Evolutionary conservation across 2,888 invertebrate genomes (phyloP), one percentile per base, ranked within the genome.

Genomic region (Hydrotaea cyrtoneurina): DNA sequence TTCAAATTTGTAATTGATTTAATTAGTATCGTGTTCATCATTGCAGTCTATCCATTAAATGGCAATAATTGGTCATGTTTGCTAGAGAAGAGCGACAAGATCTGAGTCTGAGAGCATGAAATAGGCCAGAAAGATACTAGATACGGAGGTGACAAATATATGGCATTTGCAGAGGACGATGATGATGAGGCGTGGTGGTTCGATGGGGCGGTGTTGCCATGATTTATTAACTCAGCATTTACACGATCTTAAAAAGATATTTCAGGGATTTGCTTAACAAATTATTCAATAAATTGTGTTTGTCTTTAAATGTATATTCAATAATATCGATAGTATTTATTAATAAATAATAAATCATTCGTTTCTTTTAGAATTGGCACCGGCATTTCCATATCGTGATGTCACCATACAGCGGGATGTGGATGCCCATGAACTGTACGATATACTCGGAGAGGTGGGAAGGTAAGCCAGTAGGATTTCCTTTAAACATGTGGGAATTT

Each of bases 381-480:
- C 97, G 23, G 96, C 96, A 84, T 98, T 98, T 93, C 96, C 97
- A 11, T 95, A 95, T 90, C 94, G 97, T 91, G 96, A 98, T 93
- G 98, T 98, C 86, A 94, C 94, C 87, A 95, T 98, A 88, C 96
- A 96, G 92, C 95, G 96, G 87, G 96, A 95, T 87, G 94, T 95
- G 80, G 97, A 98, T 93, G 97, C 98, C 88, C 96, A 97, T 91
- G 96, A 97, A 89, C 94, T 95, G 89, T 98, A 96, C 91, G 96
- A 97, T 90, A 94, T 98, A 92, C 95, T 97, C 88, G 95, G 96
- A 80, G 97, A 99, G 93, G 96, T 99, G 89, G 99, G 99, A 92
- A 96, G 98, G 98, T 98, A 93, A 94, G 89, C 26, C 53, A 53
- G 15, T 21, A 23, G 50, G 3, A 15, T 53, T 71, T 31, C n/a